Base-by-base conservation (phyloP, 2,797 vertebrate genomes). In the Eidolon dupreanum region DNA sequence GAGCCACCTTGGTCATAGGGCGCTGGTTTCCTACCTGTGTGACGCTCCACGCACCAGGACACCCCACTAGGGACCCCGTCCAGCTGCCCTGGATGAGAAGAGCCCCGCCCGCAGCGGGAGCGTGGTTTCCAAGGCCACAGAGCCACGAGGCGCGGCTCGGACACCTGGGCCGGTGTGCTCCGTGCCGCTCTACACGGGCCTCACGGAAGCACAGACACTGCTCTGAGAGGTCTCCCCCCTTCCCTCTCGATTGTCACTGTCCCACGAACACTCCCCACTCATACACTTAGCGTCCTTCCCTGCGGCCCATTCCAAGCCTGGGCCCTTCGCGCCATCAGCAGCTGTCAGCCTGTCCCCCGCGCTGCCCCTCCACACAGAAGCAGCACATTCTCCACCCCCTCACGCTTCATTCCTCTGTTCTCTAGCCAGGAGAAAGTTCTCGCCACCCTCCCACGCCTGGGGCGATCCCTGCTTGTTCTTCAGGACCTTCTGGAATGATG, bases 401-500 rank as follows among this genome's bases (percentile, higher is more conserved):
- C n/a, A 1, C 0, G 5, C 38, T 15, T 28, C 0, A 4, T 33
- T 12, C 24, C 31, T 22, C 8, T 0, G 3, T 0, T 11, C 24
- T 6, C 22, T 0, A 11, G 12, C 3, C 5, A 22, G 12, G 38
- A 43, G 13, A 20, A 24, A 0, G 12, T 28, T 22, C 74, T 26
- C 3, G 31, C 57, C 0, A 0, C 15, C 66, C 13, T 9, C 22
- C 65, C 28, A 43, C 8, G 31, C 77, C 36, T 0, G 2, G 41
- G 53, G 5, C 2, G 8, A 38, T 0, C 11, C 9, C 43, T 46
- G 3, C 20, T 9, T 2, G 2, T 5, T 41, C 20, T 7, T 7
- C 16, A 41, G 0, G 0, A 1, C 59, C 6, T 38, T 16, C 66
- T 41, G 3, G 1, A 8, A 28, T 0, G 33, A 61, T 0, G 2